Percentiles rank a stretch among this genome's conserved stretches.
These are phyloP conservation scores for Frankliniella fusca DNA, from an alignment of 2,888 invertebrate species.

Conservation along the genomic window DNA sequence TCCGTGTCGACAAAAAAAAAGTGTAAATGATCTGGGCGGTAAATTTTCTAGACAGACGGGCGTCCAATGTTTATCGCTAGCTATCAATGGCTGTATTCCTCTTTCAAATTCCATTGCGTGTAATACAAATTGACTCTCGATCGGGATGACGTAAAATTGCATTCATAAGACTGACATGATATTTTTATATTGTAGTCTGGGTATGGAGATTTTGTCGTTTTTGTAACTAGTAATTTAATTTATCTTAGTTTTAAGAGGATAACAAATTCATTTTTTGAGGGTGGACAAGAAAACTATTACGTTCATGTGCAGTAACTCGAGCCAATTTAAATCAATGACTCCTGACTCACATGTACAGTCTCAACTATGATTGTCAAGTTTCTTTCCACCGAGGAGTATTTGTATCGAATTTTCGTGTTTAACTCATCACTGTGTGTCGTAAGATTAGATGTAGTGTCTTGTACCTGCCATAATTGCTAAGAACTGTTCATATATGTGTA, in stretches of 20 bases:
- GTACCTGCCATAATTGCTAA: conserved; percentile 1
- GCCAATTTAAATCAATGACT: not conserved
- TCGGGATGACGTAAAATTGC: not conserved
- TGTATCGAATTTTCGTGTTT: not conserved
- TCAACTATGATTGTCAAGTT: not conserved
- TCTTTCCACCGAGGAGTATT: not conserved
- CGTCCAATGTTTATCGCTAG: not conserved
- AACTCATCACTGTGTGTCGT: not conserved
- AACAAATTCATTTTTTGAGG: not conserved
- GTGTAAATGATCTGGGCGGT: not conserved
- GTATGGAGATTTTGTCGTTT: not conserved
- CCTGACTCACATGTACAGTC: not conserved
- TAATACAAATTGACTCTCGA: not conserved
- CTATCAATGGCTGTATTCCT: not conserved
- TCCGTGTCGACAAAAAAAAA: not conserved
- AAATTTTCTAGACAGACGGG: not conserved
- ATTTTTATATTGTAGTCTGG: not conserved
- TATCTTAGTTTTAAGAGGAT: not conserved
- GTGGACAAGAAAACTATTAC: not conserved
- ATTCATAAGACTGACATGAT: conserved; percentile 11
- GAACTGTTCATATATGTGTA: not conserved
- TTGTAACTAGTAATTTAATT: not conserved
- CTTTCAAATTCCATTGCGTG: not conserved
- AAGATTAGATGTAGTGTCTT: conserved; percentile 17
- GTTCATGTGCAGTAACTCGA: not conserved